Base-by-base conservation (phyloP, 1,140 invertebrate species). In the Caenorhabditis brenneri region DNA sequence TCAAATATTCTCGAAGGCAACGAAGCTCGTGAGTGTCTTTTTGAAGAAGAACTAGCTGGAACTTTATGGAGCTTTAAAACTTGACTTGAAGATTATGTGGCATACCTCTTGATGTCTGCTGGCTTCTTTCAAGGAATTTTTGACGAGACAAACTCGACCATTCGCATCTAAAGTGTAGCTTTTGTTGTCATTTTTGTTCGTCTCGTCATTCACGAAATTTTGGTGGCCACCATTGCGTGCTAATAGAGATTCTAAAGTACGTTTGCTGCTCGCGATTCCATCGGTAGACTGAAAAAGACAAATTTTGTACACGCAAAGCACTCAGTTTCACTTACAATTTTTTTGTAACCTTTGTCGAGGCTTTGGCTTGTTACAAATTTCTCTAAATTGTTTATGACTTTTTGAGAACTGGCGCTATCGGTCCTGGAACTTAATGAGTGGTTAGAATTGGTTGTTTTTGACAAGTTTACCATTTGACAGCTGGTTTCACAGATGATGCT, bases 121-220 rank as follows among this genome's bases (percentile, higher is more conserved):
- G 3, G 36, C 33, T 2, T 74, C 65, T 6, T 74, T 74, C 22
- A 36, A 42, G 12, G 65, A 46, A 15, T 74, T 74, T 74, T 74
- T 74, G 3, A 74, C 65, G 15, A 74, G 36, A 74, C 65, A 74
- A 42, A 74, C 65, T 42, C 65, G 33, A 7, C 65, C 65, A 27
- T 74, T 46, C n/a, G 65, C 65, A 15, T 74, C 65, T 15, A 74
- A 74, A 22, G 65, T 74, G n/a, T 74, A 74, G 36, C 46, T 74
- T 74, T 74, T 74, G 24, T 74, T 74, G 36, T 74, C 33, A 2
- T 22, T 31, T 22, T 46, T 74, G 36, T 31, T 42, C 19, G 42
- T 31, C 46, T 74, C 65, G 24, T 74, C 65, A n/a, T 46, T 74
- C 1, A 74, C 1, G 12, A 74, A 22, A 31, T 74, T 39, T n/a